Percentiles rank a stretch among this genome's conserved stretches.
Evolutionary conservation across 2,113 vertebrate genomes (phyloP).

Genomic region (Stomatorhinus ivindoensis): DNA sequence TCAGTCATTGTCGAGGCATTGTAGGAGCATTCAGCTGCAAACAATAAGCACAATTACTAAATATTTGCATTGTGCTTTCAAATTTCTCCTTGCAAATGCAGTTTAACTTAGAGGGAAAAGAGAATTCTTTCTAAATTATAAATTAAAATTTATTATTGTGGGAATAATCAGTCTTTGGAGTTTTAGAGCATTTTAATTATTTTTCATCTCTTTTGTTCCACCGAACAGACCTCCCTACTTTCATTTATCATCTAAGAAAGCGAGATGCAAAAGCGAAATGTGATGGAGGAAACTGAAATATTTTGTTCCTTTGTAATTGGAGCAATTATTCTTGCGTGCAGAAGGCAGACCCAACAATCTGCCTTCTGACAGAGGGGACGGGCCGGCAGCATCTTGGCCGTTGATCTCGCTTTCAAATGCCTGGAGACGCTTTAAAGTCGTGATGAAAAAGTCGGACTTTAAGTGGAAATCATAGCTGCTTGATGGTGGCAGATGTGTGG

Average conservation of each 20-base stretch:
- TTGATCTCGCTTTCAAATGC: slow-evolving; percentile 9
- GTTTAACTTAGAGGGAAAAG: slow-evolving; percentile 1
- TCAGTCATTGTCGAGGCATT: not conserved
- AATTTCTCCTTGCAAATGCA: slow-evolving; percentile 5
- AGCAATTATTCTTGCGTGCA: not conserved
- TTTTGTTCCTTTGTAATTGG: slow-evolving; percentile 7
- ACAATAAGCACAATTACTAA: not conserved
- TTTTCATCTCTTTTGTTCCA: not conserved
- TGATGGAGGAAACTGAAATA: slow-evolving; percentile 6
- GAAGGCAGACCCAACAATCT: slow-evolving; percentile 1
- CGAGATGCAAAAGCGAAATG: not conserved
- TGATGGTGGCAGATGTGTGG: slow-evolving; percentile 5
- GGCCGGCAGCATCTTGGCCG: not conserved
- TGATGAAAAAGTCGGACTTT: slow-evolving; percentile 15
- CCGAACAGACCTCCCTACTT: not conserved
- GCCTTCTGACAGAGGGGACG: not conserved
- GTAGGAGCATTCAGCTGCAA: not conserved
- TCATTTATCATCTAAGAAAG: not conserved
- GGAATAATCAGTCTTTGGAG: slow-evolving; percentile 17
- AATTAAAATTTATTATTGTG: slow-evolving; percentile 17
- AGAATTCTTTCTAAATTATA: not conserved
- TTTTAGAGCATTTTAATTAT: slow-evolving; percentile 18
- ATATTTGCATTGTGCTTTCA: not conserved
- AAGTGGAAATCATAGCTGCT: slow-evolving; percentile 21
- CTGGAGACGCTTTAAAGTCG: not conserved